Base-by-base conservation (phyloP, 2,888 invertebrate genomes). In the Matsumyia berberina region DNA sequence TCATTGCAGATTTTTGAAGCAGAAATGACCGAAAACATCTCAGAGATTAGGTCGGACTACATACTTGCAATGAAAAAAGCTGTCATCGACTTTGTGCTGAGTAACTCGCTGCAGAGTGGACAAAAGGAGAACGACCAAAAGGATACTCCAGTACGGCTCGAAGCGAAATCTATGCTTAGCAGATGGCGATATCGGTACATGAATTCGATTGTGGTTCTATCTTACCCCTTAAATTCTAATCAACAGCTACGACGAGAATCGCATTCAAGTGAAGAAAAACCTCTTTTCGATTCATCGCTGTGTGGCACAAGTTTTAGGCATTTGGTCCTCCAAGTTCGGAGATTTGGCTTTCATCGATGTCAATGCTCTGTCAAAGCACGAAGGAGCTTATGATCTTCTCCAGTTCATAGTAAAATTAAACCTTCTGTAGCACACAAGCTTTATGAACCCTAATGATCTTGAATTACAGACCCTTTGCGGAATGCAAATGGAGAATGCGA, bases 51-150 rank as follows among this genome's bases (percentile, higher is more conserved):
- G 87, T 95, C 96, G 83, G 97, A 97, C 88, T 98, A 97, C 89
- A 94, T 96, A 90, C 94, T 96, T 90, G 96, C 96, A 83, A 96
- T 98, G 89, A 98, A 98, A 90, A 97, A 97, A 90, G 96, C 97
- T 0, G 96, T 97, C 64, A 96, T 98, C 0, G 98, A 98, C 92
- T 98, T 97, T 90, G 97, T 97, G 0, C 92, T 98, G 4, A 95
- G 95, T 88, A 96, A 97, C 92, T 95, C 96, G 0, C 92, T 93
- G 37, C 85, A 87, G 35, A 88, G 87, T 51, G 82, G 88, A 15
- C 67, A 86, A n/a, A 88, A 87, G 39, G 85, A 86, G 29, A 76
- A 86, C 3, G 69, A 73, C 15, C n/a, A 82, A 6, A 86, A 86
- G 11, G 35, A 89, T 2, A 90, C 91, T 0, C 19, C 87, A 0